Evolutionary conservation across 2,113 vertebrate species (phyloP).

Genomic region (Trochalopteron elliotii): DNA sequence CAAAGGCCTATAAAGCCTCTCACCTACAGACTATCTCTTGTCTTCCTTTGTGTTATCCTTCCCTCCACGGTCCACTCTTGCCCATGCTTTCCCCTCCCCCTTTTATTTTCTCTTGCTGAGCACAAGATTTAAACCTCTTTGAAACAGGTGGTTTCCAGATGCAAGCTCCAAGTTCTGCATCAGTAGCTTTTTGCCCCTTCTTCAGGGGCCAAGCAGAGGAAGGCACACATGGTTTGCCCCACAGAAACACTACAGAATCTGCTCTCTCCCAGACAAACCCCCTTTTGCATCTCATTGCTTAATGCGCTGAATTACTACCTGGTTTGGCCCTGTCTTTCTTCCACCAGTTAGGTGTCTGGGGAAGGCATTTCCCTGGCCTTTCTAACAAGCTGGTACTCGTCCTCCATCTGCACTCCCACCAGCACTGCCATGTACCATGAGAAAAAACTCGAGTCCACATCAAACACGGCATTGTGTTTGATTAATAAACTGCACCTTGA

Average conservation of each 20-base stretch:
- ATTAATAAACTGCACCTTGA: not conserved
- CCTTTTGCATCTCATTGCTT: slow-evolving; percentile 20
- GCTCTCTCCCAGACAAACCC: slow-evolving; percentile 13
- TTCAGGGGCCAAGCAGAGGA: slow-evolving; percentile 41
- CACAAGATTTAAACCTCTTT: slow-evolving; percentile 64
- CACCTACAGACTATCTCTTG: not conserved
- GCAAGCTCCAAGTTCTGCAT: slow-evolving; percentile 54
- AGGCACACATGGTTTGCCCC: slow-evolving; percentile 28
- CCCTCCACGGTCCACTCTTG: not conserved
- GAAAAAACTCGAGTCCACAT: not conserved
- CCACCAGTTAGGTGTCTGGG: slow-evolving; percentile 56
- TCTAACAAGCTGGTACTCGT: not conserved
- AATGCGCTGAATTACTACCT: slow-evolving; percentile 53
- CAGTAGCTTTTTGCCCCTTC: slow-evolving; percentile 54
- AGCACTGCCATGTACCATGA: rapidly evolving
- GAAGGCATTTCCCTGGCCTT: not conserved
- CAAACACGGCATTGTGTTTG: not conserved
- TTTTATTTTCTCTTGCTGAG: slow-evolving; percentile 9
- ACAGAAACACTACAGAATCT: slow-evolving; percentile 27
- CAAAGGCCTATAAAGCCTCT: not conserved
- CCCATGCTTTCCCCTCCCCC: rapidly evolving
- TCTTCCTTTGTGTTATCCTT: not conserved
- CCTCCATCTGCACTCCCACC: not conserved
- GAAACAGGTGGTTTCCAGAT: slow-evolving; percentile 75
- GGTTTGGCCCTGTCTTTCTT: slow-evolving; percentile 41